Base-by-base conservation (phyloP, 1,140 invertebrate species). In the Ridgeia piscesae region DNA sequence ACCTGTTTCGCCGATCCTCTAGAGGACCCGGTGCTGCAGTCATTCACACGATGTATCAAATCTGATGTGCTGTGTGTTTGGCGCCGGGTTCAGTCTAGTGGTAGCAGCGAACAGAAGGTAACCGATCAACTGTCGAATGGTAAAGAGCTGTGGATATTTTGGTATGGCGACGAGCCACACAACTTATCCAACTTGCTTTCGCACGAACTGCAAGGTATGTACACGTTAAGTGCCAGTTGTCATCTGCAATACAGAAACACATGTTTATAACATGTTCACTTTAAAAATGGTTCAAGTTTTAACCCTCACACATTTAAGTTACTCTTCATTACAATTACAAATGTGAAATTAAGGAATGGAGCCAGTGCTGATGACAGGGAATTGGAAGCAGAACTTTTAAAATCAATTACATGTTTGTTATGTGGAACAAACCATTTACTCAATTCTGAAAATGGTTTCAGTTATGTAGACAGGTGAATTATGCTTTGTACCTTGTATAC, bases 61-160 rank as follows among this genome's bases (percentile, higher is more conserved):
- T 97, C 98, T 93, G 98, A 99, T 96, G 98, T 99, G 95, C 97
- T 99, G 93, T 99, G 98, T 97, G 98, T 99, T 94, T 99, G 99
- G 99, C 97, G 99, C 94, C 97, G 98, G 92, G 96, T 96, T 17
- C 95, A 94, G 42, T 94, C 97, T 97, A 50, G 34, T 92, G 93
- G 91, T 77, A 93, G 94, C 90, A 93, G 93, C n/a, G 94, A 95
- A 88, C 93, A 93, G 88, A 89, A 42, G 27, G 92, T 93, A 33
- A 91, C 92, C 33, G 94, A 94, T 88, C 94, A 95, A 27, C 92
- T 94, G 35, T 90, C 93, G 35, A 95, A 94, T 95, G 34, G 42
- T 33, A 99, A 99, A 97, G 99, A 99, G 96, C 97, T 99, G 31
- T 99, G 99, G 99, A 98, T 99, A 95, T 99, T 99, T 96, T 99